phyloP scores from a whole-genome alignment of 2,888 invertebrate species.

The Nomada fabriciana region DNA sequence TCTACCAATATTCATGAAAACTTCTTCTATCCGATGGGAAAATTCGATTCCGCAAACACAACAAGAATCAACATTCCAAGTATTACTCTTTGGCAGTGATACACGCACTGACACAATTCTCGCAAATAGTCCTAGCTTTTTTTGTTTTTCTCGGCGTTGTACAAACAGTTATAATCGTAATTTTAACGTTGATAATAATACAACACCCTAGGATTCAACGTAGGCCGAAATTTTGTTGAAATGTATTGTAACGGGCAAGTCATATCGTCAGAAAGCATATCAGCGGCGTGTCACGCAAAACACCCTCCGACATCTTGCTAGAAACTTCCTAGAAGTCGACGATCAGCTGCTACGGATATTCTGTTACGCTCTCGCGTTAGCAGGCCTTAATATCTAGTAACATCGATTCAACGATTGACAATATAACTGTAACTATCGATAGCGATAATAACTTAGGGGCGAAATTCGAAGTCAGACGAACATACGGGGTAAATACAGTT shows the following conservation, averaged over 20 bases:
- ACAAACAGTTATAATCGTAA: conserved; percentile 23
- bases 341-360: conserved; percentile 65
- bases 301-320: conserved; percentile 83
- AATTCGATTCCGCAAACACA: conserved; percentile 37
- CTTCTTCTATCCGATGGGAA: conserved; percentile 13
- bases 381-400: no score
- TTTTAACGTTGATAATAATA: conserved; percentile 55
- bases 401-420: no score
- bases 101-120: conserved; percentile 68
- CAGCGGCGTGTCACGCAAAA: conserved; percentile 79
- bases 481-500: no score
- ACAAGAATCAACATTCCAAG: conserved; percentile 46
- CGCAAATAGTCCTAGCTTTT: conserved; percentile 54
- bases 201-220: conserved; percentile 74
- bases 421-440: no score
- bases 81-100: conserved; percentile 67
- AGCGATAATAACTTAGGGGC: no score
- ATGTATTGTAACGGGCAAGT: conserved; percentile 78
- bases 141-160: conserved; percentile 13
- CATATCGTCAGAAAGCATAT: conserved; percentile 77
- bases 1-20: conserved; percentile 17
- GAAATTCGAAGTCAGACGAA: no score
- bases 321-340: conserved; percentile 79
- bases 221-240: conserved; percentile 77
- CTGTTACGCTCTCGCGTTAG: conserved; percentile 46